Evolutionary conservation across 2,888 invertebrate species (phyloP).

Genomic region (Cryptosula pallasiana): DNA sequence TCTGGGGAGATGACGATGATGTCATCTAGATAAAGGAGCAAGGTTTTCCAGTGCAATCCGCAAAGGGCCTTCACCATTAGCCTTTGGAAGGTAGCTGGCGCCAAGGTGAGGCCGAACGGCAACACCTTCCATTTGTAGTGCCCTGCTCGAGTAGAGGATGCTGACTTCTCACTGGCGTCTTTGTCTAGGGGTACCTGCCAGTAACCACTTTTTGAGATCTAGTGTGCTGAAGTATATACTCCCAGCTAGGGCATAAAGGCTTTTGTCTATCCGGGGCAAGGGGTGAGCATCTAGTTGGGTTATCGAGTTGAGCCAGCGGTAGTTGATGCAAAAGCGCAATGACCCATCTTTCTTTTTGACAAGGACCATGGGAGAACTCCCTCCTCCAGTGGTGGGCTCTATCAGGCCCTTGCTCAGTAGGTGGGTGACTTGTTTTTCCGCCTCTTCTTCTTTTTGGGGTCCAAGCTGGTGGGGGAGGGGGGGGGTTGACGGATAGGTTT

Average conservation of each 20-base stretch:
- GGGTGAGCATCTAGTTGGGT: constrained; percentile 23
- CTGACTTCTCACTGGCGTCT: constrained; percentile 31
- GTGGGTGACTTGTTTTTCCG: neutral
- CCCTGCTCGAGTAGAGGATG: constrained; percentile 26
- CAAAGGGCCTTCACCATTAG: constrained; percentile 29
- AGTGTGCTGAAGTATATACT: constrained; percentile 30
- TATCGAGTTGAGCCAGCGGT: constrained; percentile 20
- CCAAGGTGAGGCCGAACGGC: neutral
- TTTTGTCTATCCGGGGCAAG: constrained; percentile 26
- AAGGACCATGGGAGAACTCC: constrained; percentile 23
- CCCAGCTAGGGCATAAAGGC: constrained; percentile 30
- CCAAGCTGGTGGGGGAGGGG: neutral
- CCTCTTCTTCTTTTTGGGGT: neutral
- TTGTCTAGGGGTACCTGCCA: constrained; percentile 32
- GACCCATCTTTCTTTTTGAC: constrained; percentile 24
- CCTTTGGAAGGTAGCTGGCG: constrained; percentile 30
- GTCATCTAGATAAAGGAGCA: constrained; percentile 31
- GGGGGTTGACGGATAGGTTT: too few species aligned
- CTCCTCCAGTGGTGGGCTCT: neutral
- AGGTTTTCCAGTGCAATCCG: constrained; percentile 23
- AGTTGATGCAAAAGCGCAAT: constrained; percentile 26
- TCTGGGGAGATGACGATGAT: constrained; percentile 30
- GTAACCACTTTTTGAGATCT: constrained; percentile 32
- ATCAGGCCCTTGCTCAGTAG: neutral
- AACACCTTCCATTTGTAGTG: neutral